phyloP scores from a whole-genome alignment of 23 tunicate genomes.

The Halocynthia aurantium region DNA sequence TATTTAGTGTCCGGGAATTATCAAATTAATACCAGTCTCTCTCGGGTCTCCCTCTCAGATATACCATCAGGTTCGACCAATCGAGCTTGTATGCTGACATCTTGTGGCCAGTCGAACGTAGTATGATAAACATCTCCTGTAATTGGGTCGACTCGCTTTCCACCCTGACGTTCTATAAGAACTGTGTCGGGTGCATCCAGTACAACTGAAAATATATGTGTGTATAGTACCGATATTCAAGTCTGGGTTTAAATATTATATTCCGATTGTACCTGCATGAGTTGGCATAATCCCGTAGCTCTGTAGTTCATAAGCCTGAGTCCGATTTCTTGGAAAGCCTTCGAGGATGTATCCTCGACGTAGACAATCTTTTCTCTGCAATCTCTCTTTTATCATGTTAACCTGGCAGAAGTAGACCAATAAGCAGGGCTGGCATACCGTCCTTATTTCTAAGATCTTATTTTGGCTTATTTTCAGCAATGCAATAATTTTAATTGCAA shows the following conservation, averaged over 20 bases:
- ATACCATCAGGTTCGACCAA: slow-evolving; percentile 71
- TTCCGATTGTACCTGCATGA: slow-evolving; percentile 40
- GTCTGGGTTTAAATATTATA: no score
- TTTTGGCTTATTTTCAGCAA: no score
- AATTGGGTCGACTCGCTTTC: slow-evolving; percentile 81
- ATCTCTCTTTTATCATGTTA: slow-evolving; percentile 39
- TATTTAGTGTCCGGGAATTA: not conserved
- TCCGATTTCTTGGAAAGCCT: slow-evolving; percentile 75
- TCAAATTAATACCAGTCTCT: slow-evolving; percentile 38
- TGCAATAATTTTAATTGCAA: no score
- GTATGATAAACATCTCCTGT: slow-evolving; percentile 97
- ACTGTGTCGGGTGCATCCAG: slow-evolving; percentile 75
- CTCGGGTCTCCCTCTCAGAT: slow-evolving; percentile 43
- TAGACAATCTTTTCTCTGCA: slow-evolving; percentile 62
- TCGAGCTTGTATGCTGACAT: slow-evolving; percentile 71
- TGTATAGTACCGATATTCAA: no score
- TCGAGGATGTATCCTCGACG: slow-evolving; percentile 79
- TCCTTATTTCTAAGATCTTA: no score
- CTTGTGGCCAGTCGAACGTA: slow-evolving; percentile 96
- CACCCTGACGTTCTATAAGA: slow-evolving; percentile 82
- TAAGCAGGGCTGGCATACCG: no score
- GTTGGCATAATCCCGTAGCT: slow-evolving; percentile 46
- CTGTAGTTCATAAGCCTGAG: slow-evolving; percentile 65
- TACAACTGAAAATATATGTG: slow-evolving; percentile 26
- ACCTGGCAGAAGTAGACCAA: slow-evolving; percentile 24